A percentile compares a stretch with the other conserved stretches of the same genome.
Conservation (phyloP, 2,888 invertebrate species). For the Leptothorax acervorum region DNA sequence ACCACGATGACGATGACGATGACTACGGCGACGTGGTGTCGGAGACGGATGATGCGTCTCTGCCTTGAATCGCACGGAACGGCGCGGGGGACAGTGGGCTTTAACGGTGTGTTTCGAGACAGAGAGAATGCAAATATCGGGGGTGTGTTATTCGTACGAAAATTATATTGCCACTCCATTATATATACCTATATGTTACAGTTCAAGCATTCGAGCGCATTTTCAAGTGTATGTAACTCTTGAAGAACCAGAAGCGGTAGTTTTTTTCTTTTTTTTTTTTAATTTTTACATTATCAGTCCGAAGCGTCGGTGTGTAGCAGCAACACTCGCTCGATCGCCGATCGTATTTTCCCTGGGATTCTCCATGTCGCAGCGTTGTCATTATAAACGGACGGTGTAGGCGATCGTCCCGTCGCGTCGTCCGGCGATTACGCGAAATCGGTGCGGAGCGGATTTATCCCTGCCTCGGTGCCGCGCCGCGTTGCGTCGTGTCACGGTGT, state of each 20-base stretch:
- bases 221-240: constrained; percentile 34
- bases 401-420: constrained; percentile 27
- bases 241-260: constrained; percentile 50
- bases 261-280: neutral
- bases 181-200: constrained; percentile 48
- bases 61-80: constrained; percentile 8
- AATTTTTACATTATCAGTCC: constrained; percentile 52
- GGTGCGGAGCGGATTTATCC: constrained; percentile 30
- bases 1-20: constrained; percentile 4
- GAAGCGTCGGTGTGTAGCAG: constrained; percentile 27
- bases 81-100: constrained; percentile 9
- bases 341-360: constrained; percentile 61
- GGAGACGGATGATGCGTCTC: constrained; percentile 12
- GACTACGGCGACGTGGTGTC: constrained; percentile 4
- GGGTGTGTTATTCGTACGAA: constrained; percentile 48
- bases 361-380: constrained; percentile 67
- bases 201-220: constrained; percentile 56
- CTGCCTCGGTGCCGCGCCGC: constrained; percentile 12
- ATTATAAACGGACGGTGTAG: constrained; percentile 37
- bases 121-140: constrained; percentile 42
- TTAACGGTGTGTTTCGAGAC: constrained; percentile 22
- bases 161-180: constrained; percentile 50
- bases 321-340: constrained; percentile 38
- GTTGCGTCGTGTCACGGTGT: constrained; percentile 43
- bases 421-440: constrained; percentile 31